Evolutionary conservation across 2,113 vertebrate genomes (phyloP).

Genomic region (Regulus satrapa): DNA sequence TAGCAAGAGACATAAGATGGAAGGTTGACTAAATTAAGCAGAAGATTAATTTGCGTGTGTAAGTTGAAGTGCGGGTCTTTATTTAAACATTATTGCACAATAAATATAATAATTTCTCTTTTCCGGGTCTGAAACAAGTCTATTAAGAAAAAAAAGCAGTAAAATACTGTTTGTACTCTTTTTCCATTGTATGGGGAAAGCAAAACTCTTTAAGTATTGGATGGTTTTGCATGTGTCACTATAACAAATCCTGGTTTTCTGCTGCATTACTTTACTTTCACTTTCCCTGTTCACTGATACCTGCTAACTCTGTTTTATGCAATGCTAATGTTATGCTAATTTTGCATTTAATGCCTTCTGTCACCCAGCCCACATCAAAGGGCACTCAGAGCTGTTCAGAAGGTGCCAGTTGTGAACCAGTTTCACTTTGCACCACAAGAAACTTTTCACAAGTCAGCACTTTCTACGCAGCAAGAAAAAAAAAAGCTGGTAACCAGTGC

Average conservation of each 20-base stretch:
- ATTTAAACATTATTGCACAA: neutral
- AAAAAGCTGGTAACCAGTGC: neutral
- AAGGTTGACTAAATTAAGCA: neutral
- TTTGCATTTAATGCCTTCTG: slow-evolving; percentile 25
- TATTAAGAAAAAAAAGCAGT: neutral
- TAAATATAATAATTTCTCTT: neutral
- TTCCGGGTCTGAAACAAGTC: neutral
- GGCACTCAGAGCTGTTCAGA: neutral
- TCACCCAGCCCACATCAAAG: neutral
- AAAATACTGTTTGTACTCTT: neutral
- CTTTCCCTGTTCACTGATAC: neutral
- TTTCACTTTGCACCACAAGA: slow-evolving; percentile 35
- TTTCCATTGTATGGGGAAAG: neutral
- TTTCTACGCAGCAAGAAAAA: neutral
- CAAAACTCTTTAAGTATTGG: neutral
- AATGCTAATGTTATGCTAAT: slow-evolving; percentile 33
- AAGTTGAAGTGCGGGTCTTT: neutral
- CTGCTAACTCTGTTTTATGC: slow-evolving; percentile 13
- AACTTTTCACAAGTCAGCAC: neutral
- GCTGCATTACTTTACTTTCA: neutral
- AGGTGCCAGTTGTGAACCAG: neutral
- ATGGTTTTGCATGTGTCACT: neutral
- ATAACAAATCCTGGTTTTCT: neutral
- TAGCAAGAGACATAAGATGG: neutral
- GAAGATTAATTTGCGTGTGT: neutral